Percentiles rank a stretch among this genome's conserved stretches.
Evolutionary conservation across 2,888 invertebrate species (phyloP).

Genomic region (Latrodectus hesperus): DNA sequence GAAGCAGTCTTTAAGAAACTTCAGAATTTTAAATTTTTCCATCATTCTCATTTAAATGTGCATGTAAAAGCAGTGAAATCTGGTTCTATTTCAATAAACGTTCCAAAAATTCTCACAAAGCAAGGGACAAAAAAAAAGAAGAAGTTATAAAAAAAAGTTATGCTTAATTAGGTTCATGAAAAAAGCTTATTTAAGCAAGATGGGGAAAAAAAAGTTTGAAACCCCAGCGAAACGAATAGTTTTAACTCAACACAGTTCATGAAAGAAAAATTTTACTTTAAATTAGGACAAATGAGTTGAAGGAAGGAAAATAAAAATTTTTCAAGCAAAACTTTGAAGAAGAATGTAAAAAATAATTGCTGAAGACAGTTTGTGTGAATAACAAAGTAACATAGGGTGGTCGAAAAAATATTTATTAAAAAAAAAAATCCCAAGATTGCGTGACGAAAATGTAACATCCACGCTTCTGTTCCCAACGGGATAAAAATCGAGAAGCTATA

Average conservation of each 20-base stretch:
- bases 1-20: too few species aligned
- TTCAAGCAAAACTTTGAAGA: background rate
- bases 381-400: background rate
- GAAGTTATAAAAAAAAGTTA: background rate
- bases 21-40: too few species aligned
- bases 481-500: background rate
- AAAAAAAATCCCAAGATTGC: constrained; percentile 32
- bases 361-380: constrained; percentile 26
- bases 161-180: background rate
- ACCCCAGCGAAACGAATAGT: too few species aligned
- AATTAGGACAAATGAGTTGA: constrained; percentile 48
- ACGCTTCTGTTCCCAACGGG: constrained; percentile 14
- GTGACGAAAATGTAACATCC: constrained; percentile 57
- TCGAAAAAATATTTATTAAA: constrained; percentile 23
- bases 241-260: constrained; percentile 34
- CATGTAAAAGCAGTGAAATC: too few species aligned
- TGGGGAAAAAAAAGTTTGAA: too few species aligned
- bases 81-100: too few species aligned
- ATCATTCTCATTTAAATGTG: too few species aligned
- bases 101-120: too few species aligned
- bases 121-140: too few species aligned
- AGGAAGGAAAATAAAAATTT: background rate
- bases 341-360: constrained; percentile 48
- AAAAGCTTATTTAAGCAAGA: background rate
- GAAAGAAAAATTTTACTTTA: constrained; percentile 40